phyloP scores from a whole-genome alignment of 2,113 vertebrate species.

The Coptodon bakossiorum region DNA sequence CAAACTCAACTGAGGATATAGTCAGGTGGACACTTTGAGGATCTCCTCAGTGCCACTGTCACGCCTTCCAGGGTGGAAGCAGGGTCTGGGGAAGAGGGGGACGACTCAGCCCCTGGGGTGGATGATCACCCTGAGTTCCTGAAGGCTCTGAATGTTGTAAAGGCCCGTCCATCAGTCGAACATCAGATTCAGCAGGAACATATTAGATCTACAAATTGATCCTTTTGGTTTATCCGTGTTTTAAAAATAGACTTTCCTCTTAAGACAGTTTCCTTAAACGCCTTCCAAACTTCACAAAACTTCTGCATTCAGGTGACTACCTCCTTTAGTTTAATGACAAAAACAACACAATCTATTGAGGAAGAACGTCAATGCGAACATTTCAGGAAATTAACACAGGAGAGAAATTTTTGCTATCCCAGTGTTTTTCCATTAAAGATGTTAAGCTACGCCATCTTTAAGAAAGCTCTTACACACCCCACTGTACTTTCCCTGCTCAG shows the following conservation, averaged over 20 bases:
- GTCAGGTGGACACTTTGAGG: neutral
- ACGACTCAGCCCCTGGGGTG: rapidly evolving
- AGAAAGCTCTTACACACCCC: neutral
- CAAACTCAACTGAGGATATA: rapidly evolving
- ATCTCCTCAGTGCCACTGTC: neutral
- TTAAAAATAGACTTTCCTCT: neutral
- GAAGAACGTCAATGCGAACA: neutral
- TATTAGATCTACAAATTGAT: neutral
- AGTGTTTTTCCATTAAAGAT: neutral
- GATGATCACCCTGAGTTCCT: neutral
- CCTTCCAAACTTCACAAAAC: neutral
- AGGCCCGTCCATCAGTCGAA: neutral
- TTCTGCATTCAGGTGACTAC: neutral
- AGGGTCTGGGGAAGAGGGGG: neutral
- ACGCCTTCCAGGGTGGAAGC: neutral
- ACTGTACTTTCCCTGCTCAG: neutral
- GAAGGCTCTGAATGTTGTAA: neutral
- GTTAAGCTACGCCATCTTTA: neutral
- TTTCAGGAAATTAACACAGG: neutral
- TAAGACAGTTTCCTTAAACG: neutral
- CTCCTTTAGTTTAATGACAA: neutral
- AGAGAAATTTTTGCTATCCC: rapidly evolving
- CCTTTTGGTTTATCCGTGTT: neutral
- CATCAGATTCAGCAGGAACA: neutral
- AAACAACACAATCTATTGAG: neutral